phyloP scores from a whole-genome alignment of 1,140 invertebrate species.

The Reticulitermes speratus region DNA sequence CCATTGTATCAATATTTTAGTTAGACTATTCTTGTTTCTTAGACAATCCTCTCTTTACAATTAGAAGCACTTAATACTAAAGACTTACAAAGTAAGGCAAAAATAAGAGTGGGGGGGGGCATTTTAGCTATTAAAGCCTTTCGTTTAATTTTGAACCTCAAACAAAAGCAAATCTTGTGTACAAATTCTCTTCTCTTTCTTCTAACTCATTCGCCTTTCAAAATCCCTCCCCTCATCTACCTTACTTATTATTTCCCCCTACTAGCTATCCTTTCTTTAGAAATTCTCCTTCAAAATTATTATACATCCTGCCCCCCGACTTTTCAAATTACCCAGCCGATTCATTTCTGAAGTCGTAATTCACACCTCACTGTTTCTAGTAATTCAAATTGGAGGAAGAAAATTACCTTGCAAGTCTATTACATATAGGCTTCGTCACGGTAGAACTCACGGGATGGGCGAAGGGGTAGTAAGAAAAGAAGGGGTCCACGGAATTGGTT shows the following conservation, averaged over 20 bases:
- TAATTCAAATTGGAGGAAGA: slow-evolving; percentile 11
- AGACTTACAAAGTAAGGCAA: background rate
- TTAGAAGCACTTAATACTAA: background rate
- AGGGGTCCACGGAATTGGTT: background rate
- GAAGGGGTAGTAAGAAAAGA: background rate
- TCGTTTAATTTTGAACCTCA: background rate
- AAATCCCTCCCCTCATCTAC: background rate
- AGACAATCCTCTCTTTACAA: background rate
- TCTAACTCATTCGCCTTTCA: background rate
- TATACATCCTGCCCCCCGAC: background rate
- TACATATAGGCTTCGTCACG: background rate
- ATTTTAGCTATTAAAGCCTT: background rate
- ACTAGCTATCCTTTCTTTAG: background rate
- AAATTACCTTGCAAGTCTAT: background rate
- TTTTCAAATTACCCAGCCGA: slow-evolving; percentile 9
- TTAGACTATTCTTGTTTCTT: no score
- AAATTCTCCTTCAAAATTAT: background rate
- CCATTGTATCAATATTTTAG: no score
- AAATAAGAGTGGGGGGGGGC: background rate
- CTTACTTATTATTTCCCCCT: background rate
- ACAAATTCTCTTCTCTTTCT: background rate
- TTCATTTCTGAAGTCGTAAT: slow-evolving; percentile 4
- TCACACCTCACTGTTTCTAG: slow-evolving; percentile 14
- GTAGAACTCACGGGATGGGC: background rate
- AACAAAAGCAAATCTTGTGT: background rate